phyloP scores from a whole-genome alignment of 2,113 vertebrate genomes.

The crab-eating macaque (Macaca fascicularis) region T2T-MFA8v1.1 NC_088393.1:56662001-56662500 shows the following conservation, averaged over 20 bases:
- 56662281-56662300: not conserved
- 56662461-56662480: not conserved
- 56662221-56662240: not conserved
- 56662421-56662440: not conserved
- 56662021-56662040: too few species aligned
- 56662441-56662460: not conserved
- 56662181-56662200: not conserved
- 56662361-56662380: rapidly evolving
- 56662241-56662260: not conserved
- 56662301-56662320: not conserved
- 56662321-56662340: not conserved
- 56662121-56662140: not conserved
- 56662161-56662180: not conserved
- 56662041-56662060: too few species aligned
- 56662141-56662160: not conserved
- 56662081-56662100: not conserved
- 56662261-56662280: not conserved
- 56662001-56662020: too few species aligned
- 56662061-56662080: not conserved
- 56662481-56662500: too few species aligned
- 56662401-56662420: not conserved
- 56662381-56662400: not conserved
- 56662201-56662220: not conserved
- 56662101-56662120: not conserved
- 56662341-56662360: not conserved